A percentile compares a stretch with the other conserved stretches of the same genome.
Conservation (phyloP, 2,113 vertebrate genomes). For the Amphiprion percula region DNA sequence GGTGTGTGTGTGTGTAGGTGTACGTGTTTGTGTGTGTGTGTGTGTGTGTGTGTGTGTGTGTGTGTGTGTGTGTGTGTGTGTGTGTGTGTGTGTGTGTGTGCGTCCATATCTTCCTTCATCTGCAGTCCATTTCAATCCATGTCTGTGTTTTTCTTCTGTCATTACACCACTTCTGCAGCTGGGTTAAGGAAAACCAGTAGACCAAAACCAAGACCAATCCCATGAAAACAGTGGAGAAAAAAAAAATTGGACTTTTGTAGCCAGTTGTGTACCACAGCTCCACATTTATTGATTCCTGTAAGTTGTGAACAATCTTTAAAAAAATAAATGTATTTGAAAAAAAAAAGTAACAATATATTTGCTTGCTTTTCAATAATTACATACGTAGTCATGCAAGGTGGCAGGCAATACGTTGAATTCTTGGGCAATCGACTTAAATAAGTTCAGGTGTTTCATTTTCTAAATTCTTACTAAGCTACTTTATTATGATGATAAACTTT, state of each 20-base stretch:
- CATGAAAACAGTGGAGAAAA: slow-evolving; percentile 37
- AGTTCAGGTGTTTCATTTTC: slow-evolving; percentile 49
- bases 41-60: background rate
- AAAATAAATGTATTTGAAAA: slow-evolving; percentile 13
- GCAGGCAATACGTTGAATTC: slow-evolving; percentile 19
- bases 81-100: background rate
- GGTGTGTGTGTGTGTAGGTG: slow-evolving; percentile 20
- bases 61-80: background rate
- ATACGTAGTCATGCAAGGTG: background rate
- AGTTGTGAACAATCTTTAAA: background rate
- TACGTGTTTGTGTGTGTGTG: background rate
- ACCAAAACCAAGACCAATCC: slow-evolving; percentile 46
- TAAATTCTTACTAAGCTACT: slow-evolving; percentile 12
- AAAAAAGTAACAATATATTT: background rate
- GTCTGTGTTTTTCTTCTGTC: slow-evolving; percentile 51
- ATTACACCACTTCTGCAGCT: slow-evolving; percentile 50
- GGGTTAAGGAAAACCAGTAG: slow-evolving; percentile 46
- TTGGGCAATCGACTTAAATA: slow-evolving; percentile 6
- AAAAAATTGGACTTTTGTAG: slow-evolving; percentile 24
- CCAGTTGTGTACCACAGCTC: slow-evolving; percentile 5
- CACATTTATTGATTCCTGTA: slow-evolving; percentile 28
- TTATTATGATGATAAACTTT: slow-evolving; percentile 52
- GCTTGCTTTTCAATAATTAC: slow-evolving; percentile 1
- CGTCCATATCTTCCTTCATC: slow-evolving; percentile 25
- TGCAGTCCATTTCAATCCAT: slow-evolving; percentile 37